Base-by-base conservation (phyloP, 2,797 vertebrate genomes). In the Vipera latastei region DNA sequence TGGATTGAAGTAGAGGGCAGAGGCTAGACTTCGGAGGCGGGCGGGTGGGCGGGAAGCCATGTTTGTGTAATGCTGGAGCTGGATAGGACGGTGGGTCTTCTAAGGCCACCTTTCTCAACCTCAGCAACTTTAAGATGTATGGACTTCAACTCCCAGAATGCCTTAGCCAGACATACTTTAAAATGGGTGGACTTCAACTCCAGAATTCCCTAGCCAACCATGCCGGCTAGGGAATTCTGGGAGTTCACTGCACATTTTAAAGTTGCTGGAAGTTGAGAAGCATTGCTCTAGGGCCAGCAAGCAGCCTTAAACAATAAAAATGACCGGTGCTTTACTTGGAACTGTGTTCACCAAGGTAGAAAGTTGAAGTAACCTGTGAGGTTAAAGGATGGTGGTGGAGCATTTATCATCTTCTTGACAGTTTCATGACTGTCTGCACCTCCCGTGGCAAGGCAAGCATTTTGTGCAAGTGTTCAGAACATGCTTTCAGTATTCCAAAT, bases 1-100 rank as follows among this genome's bases (percentile, higher is more conserved):
- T 96, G 96, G 95, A 94, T 91, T 93, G 94, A 90, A 92, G 92
- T 22, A 16, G 44, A 38, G 38, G 22, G 28, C 25, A 44, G 69
- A 44, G 18, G 20, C 38, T 60, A 2, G 59, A 20, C 59, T 63
- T 28, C 38, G 38, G 38, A 38, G 1, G 16, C 14, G n/a, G 13
- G n/a, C n/a, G 73, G 73, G 18, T 0, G n/a, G 4, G 63, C 2
- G 28, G 63, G 63, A 9, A 69, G 6, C 13, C 65, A 6, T 2
- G 1, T 32, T 18, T 16, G 65, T n/a, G 0, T 32, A 32, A 78
- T 22, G 7, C 69, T 44, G 69, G 69, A 22, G 32, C 44, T 44
- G 38, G 69, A 4, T 22, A 22, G 18, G 69, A 44, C 44, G 69
- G 18, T 44, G 32, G 18, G 8, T 44, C 69, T 44, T 78, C 69